Percentiles rank a stretch among this genome's conserved stretches.
Conservation (phyloP, 2,113 vertebrate genomes). For the Catagonus wagneri region DNA sequence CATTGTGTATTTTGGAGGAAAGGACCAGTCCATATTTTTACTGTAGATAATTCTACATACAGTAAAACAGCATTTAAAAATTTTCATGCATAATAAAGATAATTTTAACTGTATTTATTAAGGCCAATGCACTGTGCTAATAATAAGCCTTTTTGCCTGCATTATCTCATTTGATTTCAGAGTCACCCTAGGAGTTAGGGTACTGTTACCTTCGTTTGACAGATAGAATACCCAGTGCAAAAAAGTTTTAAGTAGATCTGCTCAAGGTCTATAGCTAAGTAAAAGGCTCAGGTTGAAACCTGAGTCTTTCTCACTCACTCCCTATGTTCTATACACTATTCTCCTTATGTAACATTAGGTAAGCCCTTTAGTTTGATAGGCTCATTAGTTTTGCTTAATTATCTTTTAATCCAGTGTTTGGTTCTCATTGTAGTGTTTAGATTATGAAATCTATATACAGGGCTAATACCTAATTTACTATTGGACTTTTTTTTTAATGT, state of each 20-base stretch:
- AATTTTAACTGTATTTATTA: slow-evolving; percentile 56
- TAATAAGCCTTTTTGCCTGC: slow-evolving; percentile 21
- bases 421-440: slow-evolving; percentile 24
- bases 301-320: slow-evolving; percentile 10
- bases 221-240: neutral
- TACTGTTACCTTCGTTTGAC: slow-evolving; percentile 32
- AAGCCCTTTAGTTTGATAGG: slow-evolving; percentile 39
- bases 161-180: slow-evolving; percentile 44
- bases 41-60: slow-evolving; percentile 52
- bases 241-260: slow-evolving; percentile 43
- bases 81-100: slow-evolving; percentile 25
- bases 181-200: slow-evolving; percentile 31
- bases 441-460: slow-evolving; percentile 16
- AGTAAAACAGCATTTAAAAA: neutral
- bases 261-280: neutral
- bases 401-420: slow-evolving; percentile 48
- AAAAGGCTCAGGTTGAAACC: slow-evolving; percentile 41
- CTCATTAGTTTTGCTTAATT: slow-evolving; percentile 56
- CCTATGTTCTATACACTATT: neutral
- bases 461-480: slow-evolving; percentile 34
- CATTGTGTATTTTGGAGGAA: slow-evolving; percentile 20
- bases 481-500: neutral
- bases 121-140: neutral
- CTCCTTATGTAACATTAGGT: slow-evolving; percentile 40
- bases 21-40: slow-evolving; percentile 48